Conservation (phyloP, 2,888 invertebrate genomes). For the Clunio marinus region DNA sequence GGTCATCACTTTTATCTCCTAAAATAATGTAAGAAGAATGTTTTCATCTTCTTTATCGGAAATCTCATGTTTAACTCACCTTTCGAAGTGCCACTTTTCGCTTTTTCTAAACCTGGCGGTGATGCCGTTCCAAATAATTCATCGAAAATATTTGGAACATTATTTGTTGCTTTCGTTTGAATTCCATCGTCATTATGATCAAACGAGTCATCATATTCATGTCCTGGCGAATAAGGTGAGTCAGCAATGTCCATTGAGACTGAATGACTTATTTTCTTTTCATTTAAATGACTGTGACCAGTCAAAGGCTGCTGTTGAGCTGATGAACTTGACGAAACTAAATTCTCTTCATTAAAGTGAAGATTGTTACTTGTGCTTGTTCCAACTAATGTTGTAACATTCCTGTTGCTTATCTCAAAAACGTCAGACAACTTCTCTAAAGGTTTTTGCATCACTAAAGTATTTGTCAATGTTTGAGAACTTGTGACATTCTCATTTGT, state of each 20-base stretch:
- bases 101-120: constrained; percentile 44
- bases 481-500: constrained; percentile 34
- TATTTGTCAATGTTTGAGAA: neutral
- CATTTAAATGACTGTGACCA: neutral
- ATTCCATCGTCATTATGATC: neutral
- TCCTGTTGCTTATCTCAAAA: neutral
- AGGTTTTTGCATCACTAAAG: neutral
- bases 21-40: neutral
- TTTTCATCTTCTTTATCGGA: neutral
- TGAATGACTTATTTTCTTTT: neutral
- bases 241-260: neutral
- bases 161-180: constrained; percentile 41
- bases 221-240: constrained; percentile 30
- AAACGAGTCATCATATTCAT: constrained; percentile 1
- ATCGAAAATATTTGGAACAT: constrained; percentile 64
- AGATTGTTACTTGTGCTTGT: neutral
- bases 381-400: neutral
- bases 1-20: neutral
- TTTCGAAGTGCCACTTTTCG: neutral
- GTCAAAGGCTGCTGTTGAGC: neutral
- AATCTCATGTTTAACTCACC: too few relatives aligned
- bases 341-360: constrained; percentile 12
- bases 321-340: constrained; percentile 24
- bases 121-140: constrained; percentile 59
- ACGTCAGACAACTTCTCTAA: neutral